Evolutionary conservation across 2,797 vertebrate species (phyloP), one percentile per base, ranked within the genome.

Genomic region (Acropternis orthonyx): DNA sequence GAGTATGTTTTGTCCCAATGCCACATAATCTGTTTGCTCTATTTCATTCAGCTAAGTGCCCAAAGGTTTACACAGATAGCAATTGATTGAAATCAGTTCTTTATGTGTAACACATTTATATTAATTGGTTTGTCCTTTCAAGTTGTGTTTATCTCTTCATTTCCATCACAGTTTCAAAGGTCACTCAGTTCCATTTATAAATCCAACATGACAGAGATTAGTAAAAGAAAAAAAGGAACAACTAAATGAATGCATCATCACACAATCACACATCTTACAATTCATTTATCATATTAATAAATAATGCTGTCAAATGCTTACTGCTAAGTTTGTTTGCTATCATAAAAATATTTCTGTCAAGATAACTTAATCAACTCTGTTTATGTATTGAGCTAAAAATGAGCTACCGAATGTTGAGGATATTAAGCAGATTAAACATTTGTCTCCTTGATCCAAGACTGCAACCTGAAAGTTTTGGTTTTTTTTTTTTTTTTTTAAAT

Each of bases 61-160:
- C 96, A 97, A 91, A 94, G 96, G 96, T 97, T 97, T 96, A 96
- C 96, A 85, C 27, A 96, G 95, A 98, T 95, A 97, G 94, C 92
- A 97, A 97, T 97, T 97, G 97, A 98, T 98, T 98, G 97, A 98
- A 98, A 98, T 98, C 96, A 97, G 94, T 97, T 95, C 85, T 97
- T 98, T 98, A 97, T 96, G 98, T 98, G 97, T 98, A 99, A 98
- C 98, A 98, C 98, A 99, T 99, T 99, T 99, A 99, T 99, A 99
- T 98, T 99, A 99, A 99, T 99, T 99, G 99, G 99, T 99, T 98
- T 99, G 99, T 99, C 99, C 99, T 99, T 99, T 99, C 99, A 99
- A 98, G 99, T 99, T 99, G 98, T 98, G 98, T 99, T 99, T 99
- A 99, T 99, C 99, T 99, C 99, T 99, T 99, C 98, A 98, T 98